Evolutionary conservation across 1,140 invertebrate species (phyloP), one percentile per base, ranked within the genome.

Genomic region (Drosophila persimilis): DNA sequence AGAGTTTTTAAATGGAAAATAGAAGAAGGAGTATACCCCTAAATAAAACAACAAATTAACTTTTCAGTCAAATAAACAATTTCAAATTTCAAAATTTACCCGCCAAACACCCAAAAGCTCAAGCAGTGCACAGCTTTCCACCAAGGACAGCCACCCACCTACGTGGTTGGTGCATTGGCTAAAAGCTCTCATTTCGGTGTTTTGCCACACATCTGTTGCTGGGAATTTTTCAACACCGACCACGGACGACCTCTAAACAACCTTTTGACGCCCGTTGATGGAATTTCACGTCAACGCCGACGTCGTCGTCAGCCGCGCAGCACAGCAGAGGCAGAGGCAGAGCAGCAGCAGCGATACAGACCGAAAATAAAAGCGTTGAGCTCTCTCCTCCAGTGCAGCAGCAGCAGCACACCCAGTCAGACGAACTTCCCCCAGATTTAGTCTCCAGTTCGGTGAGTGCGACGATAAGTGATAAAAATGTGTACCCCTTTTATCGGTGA

Each of bases 181-280:
- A 56, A 62, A 86, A 85, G 81, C 73, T 77, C 7, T 17, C 3
- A 39, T 85, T 56, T 67, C 65, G 69, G 63, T 45, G 67, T 80
- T 80, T 65, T 79, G 81, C 47, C 54, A 67, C 73, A 74, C 53
- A 52, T 13, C 39, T 35, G 41, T 73, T 61, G 43, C 60, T 54
- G 59, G 55, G 11, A 39, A 13, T 67, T 88, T 77, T 58, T 65
- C 81, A 86, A 88, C 81, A 86, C 81, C 62, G 81, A 51, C 65
- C 69, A 70, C 58, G 56, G 29, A 88, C 83, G 83, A 88, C 83
- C 83, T 88, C 83, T 61, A 88, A 88, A 88, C 83, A 88, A 88
- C 83, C 83, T 88, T 88, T 83, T 88, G 83, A 39, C 35, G 17
- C 17, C 17, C 17, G 17, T 17, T 17, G 17, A 17, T 17, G 81